phyloP scores from a whole-genome alignment of 2,888 invertebrate species.

The Tiliacea aurago region DNA sequence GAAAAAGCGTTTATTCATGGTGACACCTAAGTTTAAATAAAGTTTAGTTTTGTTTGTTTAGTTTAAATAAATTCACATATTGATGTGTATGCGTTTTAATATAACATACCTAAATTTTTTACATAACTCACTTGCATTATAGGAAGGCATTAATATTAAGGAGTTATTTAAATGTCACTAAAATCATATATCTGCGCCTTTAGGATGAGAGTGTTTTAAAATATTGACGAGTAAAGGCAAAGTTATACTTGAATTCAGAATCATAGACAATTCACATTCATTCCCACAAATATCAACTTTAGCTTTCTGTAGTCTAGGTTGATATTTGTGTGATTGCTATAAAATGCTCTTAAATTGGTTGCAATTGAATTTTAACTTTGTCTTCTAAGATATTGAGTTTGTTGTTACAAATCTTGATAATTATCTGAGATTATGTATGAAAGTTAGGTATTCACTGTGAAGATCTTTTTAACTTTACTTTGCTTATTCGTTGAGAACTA shows the following conservation, averaged over 20 bases:
- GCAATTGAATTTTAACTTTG: neutral
- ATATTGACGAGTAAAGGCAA: neutral
- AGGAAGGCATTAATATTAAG: too few species aligned
- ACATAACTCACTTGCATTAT: too few species aligned
- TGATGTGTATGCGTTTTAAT: too few species aligned
- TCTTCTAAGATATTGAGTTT: neutral
- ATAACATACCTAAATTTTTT: too few species aligned
- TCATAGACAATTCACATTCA: neutral
- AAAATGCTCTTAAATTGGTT: neutral
- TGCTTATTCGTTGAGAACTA: neutral
- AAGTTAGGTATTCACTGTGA: neutral
- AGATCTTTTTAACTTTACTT: neutral
- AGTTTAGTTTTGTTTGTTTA: too few species aligned
- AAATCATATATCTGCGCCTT: too few species aligned
- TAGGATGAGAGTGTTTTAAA: neutral
- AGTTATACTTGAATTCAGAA: neutral
- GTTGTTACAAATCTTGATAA: too few species aligned
- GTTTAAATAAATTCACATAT: too few species aligned
- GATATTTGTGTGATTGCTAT: neutral
- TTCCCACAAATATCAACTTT: neutral
- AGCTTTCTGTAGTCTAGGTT: neutral
- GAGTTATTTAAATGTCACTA: too few species aligned
- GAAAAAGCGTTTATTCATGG: too few species aligned
- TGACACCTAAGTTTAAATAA: too few species aligned
- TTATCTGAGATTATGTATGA: neutral